Base-by-base conservation (phyloP, 2,797 vertebrate genomes). In the Fundulus diaphanus region DNA sequence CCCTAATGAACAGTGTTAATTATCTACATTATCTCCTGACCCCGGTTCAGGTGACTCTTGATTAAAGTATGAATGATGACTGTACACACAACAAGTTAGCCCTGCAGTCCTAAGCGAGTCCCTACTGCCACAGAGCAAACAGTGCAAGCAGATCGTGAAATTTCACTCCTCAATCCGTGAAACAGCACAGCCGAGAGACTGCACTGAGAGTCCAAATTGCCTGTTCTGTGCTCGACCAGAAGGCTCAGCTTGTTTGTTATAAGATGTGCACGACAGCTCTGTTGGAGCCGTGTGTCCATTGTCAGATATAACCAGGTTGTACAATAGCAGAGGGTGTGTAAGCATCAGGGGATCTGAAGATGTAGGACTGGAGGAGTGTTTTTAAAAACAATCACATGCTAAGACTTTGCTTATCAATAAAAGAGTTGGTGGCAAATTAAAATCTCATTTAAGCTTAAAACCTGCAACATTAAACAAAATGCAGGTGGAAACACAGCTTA, bases 1-100 rank as follows among this genome's bases (percentile, higher is more conserved):
- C 51, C 61, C 63, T 82, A 77, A 88, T 90, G 82, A 86, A 88
- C 85, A 70, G 79, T 76, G 86, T 85, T 89, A 89, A 88, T 91
- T 84, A 86, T 88, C 78, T 63, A 65, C 77, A 87, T 90, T 79
- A 83, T 85, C 84, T 72, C 54, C 61, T 83, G 78, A 89, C 76
- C 82, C 49, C 1, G n/a, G 79, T 85, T 90, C 83, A 81, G 85
- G 79, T 80, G 67, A 72, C 76, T 81, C 86, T 88, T 90, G 86
- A 91, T 88, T 89, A 88, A 83, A 85, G 78, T 68, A 84, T 72
- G 65, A 70, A 70, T 61, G 74, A 81, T 67, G 72, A 78, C 44
- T 22, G 6, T 59, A 73, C 65, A 81, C 68, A 81, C 75, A 87
- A 76, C 72, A 80, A 74, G 69, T 42, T 24, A 74, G 56, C 42